Conservation (phyloP, 2,888 invertebrate genomes). For the Sminthurinus aureus region DNA sequence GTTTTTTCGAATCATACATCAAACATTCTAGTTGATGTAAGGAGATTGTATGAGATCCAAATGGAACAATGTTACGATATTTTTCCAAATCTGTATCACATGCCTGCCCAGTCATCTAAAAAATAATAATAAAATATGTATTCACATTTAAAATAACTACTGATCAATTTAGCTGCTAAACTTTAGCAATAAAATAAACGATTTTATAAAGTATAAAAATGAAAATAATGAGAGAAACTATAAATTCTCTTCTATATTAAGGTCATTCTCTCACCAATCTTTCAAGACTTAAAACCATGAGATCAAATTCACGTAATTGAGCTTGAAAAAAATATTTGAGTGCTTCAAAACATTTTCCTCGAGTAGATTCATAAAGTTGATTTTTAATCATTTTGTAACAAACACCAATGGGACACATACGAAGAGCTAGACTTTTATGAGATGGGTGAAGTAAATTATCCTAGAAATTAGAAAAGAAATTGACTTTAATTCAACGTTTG, state of each 20-base stretch:
- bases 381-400: constrained; percentile 27
- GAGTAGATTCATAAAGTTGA: background rate
- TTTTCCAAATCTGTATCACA: constrained; percentile 16
- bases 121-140: background rate
- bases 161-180: background rate
- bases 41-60: constrained; percentile 18
- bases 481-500: background rate
- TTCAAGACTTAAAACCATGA: constrained; percentile 28
- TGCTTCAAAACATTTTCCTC: constrained; percentile 36
- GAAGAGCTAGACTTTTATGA: constrained; percentile 28
- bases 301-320: constrained; percentile 34
- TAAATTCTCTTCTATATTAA: too few relatives aligned
- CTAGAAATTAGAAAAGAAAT: background rate
- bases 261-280: background rate
- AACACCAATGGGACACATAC: constrained; percentile 33
- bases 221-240: too few relatives aligned
- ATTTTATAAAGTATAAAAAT: background rate
- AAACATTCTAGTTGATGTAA: constrained; percentile 38
- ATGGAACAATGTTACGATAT: constrained; percentile 22
- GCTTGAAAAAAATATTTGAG: constrained; percentile 20
- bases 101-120: constrained; percentile 14
- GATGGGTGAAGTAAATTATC: constrained; percentile 27
- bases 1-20: constrained; percentile 36
- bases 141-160: background rate
- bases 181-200: background rate